Conservation (phyloP, 35 echinoderm and acorn worm species). For the Apostichopus californicus region DNA sequence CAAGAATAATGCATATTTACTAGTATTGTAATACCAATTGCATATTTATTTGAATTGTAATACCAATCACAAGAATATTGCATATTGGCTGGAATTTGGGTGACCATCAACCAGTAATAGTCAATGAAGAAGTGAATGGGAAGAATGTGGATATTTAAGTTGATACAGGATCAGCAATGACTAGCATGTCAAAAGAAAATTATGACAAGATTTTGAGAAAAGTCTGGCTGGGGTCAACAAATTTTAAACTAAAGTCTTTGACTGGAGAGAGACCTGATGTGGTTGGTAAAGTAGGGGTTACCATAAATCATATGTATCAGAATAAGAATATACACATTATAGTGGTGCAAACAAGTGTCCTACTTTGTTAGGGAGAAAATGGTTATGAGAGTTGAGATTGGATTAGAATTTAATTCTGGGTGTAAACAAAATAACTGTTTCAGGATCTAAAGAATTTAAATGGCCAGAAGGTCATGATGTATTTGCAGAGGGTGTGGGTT, state of each 20-base stretch:
- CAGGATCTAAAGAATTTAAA: not conserved
- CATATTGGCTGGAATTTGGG: too few species aligned
- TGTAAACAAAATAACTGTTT: not conserved
- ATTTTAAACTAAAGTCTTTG: not conserved
- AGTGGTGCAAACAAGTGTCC: not conserved
- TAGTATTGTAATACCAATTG: too few species aligned
- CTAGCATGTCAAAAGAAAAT: conserved; percentile 13
- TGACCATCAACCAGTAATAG: too few species aligned
- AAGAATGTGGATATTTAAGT: conserved; percentile 4
- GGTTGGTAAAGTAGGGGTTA: not conserved
- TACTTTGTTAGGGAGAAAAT: conserved; percentile 35
- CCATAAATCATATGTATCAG: not conserved
- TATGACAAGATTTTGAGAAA: not conserved
- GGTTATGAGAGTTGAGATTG: conserved; percentile 44
- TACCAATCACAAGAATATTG: too few species aligned
- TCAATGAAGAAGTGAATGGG: too few species aligned
- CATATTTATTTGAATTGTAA: too few species aligned
- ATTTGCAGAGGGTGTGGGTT: conserved; percentile 3
- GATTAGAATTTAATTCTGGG: not conserved
- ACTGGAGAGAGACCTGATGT: not conserved
- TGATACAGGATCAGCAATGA: conserved; percentile 38
- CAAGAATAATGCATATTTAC: too few species aligned
- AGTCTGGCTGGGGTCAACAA: not conserved
- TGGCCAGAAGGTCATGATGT: not conserved
- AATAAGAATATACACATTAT: not conserved